Conservation (phyloP, 2,888 invertebrate species). For the Lasioglossum morio region DNA sequence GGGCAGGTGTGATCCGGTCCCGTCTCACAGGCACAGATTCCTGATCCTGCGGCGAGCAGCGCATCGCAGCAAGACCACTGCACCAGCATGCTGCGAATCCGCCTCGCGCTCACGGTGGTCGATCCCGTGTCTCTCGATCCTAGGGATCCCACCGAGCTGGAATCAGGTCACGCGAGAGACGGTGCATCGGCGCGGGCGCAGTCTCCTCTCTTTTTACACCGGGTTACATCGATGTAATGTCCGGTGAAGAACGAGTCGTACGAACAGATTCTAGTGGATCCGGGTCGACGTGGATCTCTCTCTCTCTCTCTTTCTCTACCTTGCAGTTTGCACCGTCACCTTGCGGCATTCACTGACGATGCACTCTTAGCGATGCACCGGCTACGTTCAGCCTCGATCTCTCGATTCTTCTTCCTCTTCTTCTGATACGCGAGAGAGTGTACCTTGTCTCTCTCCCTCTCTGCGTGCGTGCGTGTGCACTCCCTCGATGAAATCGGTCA, state of each 20-base stretch:
- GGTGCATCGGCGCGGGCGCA: conserved; percentile 4
- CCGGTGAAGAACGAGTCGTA: background rate
- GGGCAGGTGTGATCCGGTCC: conserved; percentile 35
- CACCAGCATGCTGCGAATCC: conserved; percentile 29
- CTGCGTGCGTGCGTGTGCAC: background rate
- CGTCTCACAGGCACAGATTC: conserved; percentile 34
- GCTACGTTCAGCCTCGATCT: conserved; percentile 37
- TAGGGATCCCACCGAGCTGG: background rate
- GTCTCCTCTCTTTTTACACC: background rate
- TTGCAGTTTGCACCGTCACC: conserved; percentile 64
- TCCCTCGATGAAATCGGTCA: conserved; percentile 55
- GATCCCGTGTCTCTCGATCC: conserved; percentile 2
- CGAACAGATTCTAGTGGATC: background rate
- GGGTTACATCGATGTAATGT: background rate
- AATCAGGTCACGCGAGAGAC: conserved; percentile 56
- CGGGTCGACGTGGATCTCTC: background rate
- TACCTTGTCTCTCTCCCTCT: conserved; percentile 27
- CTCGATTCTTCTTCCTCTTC: conserved; percentile 41
- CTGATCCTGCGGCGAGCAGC: conserved; percentile 3
- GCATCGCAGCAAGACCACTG: background rate
- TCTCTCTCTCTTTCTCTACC: background rate
- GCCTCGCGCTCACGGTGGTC: background rate
- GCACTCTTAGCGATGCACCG: conserved; percentile 48
- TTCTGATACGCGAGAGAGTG: conserved; percentile 7
- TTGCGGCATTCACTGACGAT: conserved; percentile 52